Conservation (phyloP, 2,888 invertebrate species). For the Chydorus sphaericus region DNA sequence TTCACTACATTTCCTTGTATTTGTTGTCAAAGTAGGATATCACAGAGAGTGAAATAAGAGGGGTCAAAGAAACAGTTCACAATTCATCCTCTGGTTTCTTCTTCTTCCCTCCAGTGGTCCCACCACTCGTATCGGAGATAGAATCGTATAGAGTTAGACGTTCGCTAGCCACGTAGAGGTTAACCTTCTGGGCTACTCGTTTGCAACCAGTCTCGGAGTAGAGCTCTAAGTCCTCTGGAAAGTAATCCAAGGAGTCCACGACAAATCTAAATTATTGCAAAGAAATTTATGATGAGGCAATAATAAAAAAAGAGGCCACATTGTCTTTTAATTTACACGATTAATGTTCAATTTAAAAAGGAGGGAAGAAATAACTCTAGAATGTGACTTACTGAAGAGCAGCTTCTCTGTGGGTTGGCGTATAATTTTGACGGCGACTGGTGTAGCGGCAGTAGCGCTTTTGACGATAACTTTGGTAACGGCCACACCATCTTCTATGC, state of each 20-base stretch:
- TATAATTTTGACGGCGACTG: slow-evolving; percentile 12
- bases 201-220: slow-evolving; percentile 85
- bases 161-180: slow-evolving; percentile 18
- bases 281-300: too few relatives aligned
- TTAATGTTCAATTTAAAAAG: not conserved
- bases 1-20: too few relatives aligned
- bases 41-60: too few relatives aligned
- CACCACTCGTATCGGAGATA: too few relatives aligned
- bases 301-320: slow-evolving; percentile 18
- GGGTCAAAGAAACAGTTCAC: too few relatives aligned
- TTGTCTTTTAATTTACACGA: not conserved
- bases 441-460: too few relatives aligned
- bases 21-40: too few relatives aligned
- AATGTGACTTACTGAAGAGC: slow-evolving; percentile 2
- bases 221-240: slow-evolving; percentile 52
- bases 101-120: too few relatives aligned
- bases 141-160: too few relatives aligned
- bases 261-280: slow-evolving; percentile 45
- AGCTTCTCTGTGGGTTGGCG: slow-evolving; percentile 12
- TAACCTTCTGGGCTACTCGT: slow-evolving; percentile 56
- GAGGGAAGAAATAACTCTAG: not conserved
- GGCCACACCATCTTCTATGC: too few relatives aligned
- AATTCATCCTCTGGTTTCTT: too few relatives aligned
- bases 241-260: slow-evolving; percentile 50
- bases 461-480: too few relatives aligned